Evolutionary conservation across 2,113 vertebrate genomes (phyloP).

Genomic region (Myrmecobius fasciatus): DNA sequence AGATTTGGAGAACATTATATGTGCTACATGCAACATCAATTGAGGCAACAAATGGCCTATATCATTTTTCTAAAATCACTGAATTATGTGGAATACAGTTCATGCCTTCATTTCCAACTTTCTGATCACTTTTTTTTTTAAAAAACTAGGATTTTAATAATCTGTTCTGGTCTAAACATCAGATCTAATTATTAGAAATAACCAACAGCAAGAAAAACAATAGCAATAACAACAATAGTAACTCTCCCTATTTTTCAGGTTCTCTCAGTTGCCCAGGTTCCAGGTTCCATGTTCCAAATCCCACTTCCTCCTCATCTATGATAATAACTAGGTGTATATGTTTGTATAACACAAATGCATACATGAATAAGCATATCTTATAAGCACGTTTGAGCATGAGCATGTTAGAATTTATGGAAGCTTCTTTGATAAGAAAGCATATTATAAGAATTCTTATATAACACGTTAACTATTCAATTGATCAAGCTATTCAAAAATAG

Average conservation of each 20-base stretch:
- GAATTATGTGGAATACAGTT: slow-evolving; percentile 6
- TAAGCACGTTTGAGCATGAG: too few relatives aligned
- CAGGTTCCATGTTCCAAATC: not conserved
- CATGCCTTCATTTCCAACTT: slow-evolving; percentile 17
- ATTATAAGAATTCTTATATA: not conserved
- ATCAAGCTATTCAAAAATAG: too few relatives aligned
- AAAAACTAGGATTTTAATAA: slow-evolving; percentile 26
- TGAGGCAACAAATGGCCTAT: not conserved
- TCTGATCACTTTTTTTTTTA: not conserved
- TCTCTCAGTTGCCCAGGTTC: not conserved
- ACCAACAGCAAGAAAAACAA: not conserved
- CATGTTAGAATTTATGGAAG: not conserved
- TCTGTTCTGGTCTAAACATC: slow-evolving; percentile 26
- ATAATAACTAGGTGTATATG: not conserved
- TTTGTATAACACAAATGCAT: not conserved
- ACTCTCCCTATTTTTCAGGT: not conserved
- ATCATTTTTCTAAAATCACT: slow-evolving; percentile 22
- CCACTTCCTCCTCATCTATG: not conserved
- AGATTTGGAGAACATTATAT: not conserved
- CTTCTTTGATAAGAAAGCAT: not conserved
- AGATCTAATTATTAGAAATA: slow-evolving; percentile 32
- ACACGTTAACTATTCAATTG: not conserved
- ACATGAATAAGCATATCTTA: not conserved
- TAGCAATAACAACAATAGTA: too few relatives aligned
- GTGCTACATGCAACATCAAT: slow-evolving; percentile 1